Conservation (phyloP, 1,140 invertebrate genomes). For the Latrodectus geometricus region DNA sequence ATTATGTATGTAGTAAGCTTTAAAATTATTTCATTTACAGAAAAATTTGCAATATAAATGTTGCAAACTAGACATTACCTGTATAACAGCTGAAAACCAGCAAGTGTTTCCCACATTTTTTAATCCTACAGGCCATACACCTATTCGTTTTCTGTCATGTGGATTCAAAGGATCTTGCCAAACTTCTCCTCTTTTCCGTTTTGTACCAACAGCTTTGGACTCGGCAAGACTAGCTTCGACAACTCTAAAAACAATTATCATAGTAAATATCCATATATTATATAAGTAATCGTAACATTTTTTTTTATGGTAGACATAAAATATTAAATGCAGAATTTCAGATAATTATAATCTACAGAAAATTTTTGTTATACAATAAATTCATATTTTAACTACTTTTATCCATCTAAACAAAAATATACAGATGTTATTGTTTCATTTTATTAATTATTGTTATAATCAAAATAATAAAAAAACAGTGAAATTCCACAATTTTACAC, state of each 20-base stretch:
- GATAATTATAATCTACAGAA: too few relatives aligned
- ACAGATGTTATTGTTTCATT: too few relatives aligned
- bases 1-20: too few relatives aligned
- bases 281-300: too few relatives aligned
- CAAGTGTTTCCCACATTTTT: conserved; percentile 74
- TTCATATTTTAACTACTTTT: too few relatives aligned
- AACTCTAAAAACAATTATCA: conserved; percentile 66
- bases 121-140: conserved; percentile 71
- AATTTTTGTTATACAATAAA: too few relatives aligned
- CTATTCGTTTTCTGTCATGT: conserved; percentile 69
- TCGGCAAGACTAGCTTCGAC: conserved; percentile 71
- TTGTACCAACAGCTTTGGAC: conserved; percentile 68
- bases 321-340: too few relatives aligned
- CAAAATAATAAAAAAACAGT: too few relatives aligned
- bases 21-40: background rate
- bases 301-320: too few relatives aligned
- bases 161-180: conserved; percentile 72
- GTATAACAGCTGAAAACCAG: conserved; percentile 74
- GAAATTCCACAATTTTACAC: too few relatives aligned
- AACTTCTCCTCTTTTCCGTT: conserved; percentile 69
- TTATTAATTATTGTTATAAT: too few relatives aligned
- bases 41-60: background rate
- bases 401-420: too few relatives aligned
- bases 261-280: background rate
- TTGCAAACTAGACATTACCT: conserved; percentile 65